Evolutionary conservation across 2,888 invertebrate species (phyloP), one percentile per base, ranked within the genome.

Genomic region (Brachypalpus laphriformis): DNA sequence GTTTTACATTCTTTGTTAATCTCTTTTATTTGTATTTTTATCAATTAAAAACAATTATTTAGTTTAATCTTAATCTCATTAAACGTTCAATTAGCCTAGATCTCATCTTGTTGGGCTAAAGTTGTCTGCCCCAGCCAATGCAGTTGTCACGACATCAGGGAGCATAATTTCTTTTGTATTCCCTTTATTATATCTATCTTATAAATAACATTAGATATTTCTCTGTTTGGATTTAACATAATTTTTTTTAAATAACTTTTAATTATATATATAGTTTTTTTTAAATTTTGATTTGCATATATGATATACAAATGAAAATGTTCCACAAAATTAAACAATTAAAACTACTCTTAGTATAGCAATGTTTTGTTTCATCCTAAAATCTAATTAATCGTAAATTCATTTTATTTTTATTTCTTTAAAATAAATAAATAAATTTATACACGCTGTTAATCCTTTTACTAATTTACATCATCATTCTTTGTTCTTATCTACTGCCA

Each of bases 21-120:
- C 28, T 70, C 56, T 75, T 85, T 83, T 75, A 70, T 76, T 86
- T 80, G 65, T 68, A 65, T 51, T 75, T 74, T 63, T 71, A 83
- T 77, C 81, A 85, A 85, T 86, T 87, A 87, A 87, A 87, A 87
- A 87, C 87, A 87, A 82, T 85, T 76, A 86, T 81, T 82, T 78
- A 86, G 70, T 82, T 85, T 66, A 70, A 74, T 74, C 77, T 87
- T 86, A 82, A 16, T 63, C 25, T 65, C 40, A 51, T 82, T 82
- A 82, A 78, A 82, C 82, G 71, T 59, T 80, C 66, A 82, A 83
- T 83, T 82, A 75, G 59, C 49, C 82, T 78, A 71, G 6, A n/a
- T 82, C 54, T 77, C 70, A 42, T 75, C 5, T 71, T 47, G 57
- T 75, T 78, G 80, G 82, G 56, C 56, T 47, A 25, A 5, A 25